These are phyloP conservation scores for Perca flavescens DNA, from an alignment of 2,113 vertebrate genomes.

Conservation along the genomic window DNA sequence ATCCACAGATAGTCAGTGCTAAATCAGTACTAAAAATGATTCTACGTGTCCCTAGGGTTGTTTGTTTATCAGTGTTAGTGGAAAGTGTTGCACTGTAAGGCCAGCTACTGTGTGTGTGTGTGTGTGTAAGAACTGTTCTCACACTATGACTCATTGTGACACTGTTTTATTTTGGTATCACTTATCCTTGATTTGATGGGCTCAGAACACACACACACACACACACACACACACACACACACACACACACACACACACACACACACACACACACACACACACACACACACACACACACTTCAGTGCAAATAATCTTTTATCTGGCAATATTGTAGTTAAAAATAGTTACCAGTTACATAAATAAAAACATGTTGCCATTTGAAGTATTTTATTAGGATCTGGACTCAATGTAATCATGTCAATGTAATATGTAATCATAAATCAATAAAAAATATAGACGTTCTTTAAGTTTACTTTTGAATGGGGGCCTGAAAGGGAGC, in stretches of 20 bases:
- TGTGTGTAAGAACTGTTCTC: conserved; percentile 45
- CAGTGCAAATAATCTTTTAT: no score
- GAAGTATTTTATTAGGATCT: no score
- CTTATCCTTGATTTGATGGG: conserved; percentile 37
- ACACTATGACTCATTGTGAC: conserved; percentile 52
- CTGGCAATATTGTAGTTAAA: no score
- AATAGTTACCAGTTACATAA: no score
- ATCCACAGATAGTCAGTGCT: conserved; percentile 3
- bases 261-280: neutral
- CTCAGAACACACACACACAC: conserved; percentile 5
- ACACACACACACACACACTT: neutral
- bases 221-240: neutral
- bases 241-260: conserved; percentile 15
- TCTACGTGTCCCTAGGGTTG: conserved; percentile 17
- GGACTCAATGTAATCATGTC: no score
- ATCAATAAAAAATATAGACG: no score
- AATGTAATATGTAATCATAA: no score
- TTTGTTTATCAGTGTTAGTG: conserved; percentile 72
- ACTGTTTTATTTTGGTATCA: conserved; percentile 49
- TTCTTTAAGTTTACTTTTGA: no score
- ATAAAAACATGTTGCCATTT: no score
- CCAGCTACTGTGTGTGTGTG: conserved; percentile 44
- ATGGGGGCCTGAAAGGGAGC: no score
- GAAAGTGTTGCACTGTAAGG: conserved; percentile 76
- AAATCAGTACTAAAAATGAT: conserved; percentile 32